Base-by-base conservation (phyloP, 2,797 vertebrate genomes). In the Florisuga fusca region DNA sequence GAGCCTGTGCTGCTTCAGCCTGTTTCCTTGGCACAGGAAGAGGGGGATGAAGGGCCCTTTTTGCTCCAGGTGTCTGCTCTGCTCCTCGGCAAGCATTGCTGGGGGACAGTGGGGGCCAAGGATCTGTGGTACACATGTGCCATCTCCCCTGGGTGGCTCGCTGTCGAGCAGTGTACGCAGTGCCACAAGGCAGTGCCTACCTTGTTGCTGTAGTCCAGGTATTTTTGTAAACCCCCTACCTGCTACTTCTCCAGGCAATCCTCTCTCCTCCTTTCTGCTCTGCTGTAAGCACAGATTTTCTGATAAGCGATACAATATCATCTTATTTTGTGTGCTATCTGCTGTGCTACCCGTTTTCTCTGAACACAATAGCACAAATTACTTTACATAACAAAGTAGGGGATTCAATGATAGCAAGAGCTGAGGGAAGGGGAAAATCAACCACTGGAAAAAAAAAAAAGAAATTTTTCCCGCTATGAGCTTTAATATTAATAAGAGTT, bases 331-430 rank as follows among this genome's bases (percentile, higher is more conserved):
- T 64, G 81, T 38, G 54, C 67, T 93, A n/a, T 95, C 77, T 90
- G 26, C 80, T 0, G 1, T n/a, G 53, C 83, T 80, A 50, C 85
- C 77, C 1, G 2, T 58, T 55, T 94, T 94, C 78, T 91, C 83
- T 0, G 19, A 96, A 74, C 85, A 96, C 91, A 94, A 93, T 91
- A 84, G 94, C 90, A 67, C 77, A 88, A 94, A 95, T 95, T 94
- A 96, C 89, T 96, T 95, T 91, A 94, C 74, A 74, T 94, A 96
- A 94, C 80, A 94, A 91, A 91, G 94, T 71, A 57, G 77, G 74
- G 83, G 93, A 94, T 93, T 94, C 89, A 95, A 91, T 95, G 95
- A 95, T 90, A 96, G 90, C 83, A 90, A 79, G 57, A 68, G 80
- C 3, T 3, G 57, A 94, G 61, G 59, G 61, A 87, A 94, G 50